phyloP scores from a whole-genome alignment of 2,888 invertebrate genomes.

The Cantharis rustica region DNA sequence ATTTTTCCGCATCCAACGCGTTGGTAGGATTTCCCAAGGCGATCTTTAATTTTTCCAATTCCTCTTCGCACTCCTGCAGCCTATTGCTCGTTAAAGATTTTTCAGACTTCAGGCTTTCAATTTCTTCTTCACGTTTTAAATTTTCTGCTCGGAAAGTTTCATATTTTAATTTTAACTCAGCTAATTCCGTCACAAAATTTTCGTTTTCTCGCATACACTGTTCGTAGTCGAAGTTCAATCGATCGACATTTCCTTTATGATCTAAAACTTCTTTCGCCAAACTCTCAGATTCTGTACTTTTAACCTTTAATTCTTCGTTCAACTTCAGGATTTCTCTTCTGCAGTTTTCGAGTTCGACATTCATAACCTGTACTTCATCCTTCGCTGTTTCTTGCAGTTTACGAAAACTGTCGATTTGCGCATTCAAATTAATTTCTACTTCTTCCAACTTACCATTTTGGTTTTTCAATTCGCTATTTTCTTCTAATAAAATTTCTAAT shows the following conservation, averaged over 20 bases:
- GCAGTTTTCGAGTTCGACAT: neutral
- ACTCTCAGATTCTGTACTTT: neutral
- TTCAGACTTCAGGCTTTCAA: neutral
- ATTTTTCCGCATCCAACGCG: slow-evolving; percentile 27
- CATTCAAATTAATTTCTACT: neutral
- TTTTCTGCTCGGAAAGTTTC: neutral
- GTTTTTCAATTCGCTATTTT: neutral
- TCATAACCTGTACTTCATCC: neutral
- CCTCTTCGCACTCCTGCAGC: neutral
- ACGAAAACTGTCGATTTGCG: neutral
- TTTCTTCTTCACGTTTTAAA: neutral
- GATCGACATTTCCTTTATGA: neutral
- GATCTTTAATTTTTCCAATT: neutral
- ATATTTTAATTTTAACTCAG: neutral
- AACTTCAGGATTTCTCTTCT: neutral
- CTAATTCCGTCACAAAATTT: neutral
- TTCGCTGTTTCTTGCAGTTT: neutral
- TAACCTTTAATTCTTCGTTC: neutral
- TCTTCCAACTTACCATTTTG: neutral
- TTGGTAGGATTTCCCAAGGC: neutral
- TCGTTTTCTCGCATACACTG: neutral
- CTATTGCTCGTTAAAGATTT: neutral
- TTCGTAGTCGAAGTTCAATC: neutral
- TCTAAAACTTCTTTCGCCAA: neutral
- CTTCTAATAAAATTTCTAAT: neutral